Evolutionary conservation across 2,113 vertebrate species (phyloP).

Genomic region (Antennarius striatus): DNA sequence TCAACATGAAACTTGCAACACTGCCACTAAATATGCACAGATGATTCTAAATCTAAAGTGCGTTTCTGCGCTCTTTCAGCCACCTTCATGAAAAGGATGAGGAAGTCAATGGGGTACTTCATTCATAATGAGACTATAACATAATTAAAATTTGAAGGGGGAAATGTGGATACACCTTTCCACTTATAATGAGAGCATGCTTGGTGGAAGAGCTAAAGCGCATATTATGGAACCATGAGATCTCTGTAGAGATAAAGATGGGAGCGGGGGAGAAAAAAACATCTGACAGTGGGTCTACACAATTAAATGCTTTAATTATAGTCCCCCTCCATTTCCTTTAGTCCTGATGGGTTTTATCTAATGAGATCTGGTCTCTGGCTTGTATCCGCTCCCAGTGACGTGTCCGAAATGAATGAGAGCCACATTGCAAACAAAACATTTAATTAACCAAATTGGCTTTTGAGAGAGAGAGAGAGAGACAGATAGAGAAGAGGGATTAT

Average conservation of each 20-base stretch:
- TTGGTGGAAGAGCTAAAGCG: constrained; percentile 72
- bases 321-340: constrained; percentile 98
- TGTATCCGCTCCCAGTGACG: constrained; percentile 96
- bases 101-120: constrained; percentile 77
- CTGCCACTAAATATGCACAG: constrained; percentile 52
- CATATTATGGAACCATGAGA: constrained; percentile 84
- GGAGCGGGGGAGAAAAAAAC: constrained; percentile 78
- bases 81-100: constrained; percentile 68
- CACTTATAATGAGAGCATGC: constrained; percentile 80
- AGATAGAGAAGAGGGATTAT: constrained; percentile 84
- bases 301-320: constrained; percentile 99
- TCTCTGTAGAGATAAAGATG: constrained; percentile 87
- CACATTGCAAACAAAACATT: constrained; percentile 99
- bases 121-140: constrained; percentile 74
- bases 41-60: constrained; percentile 66
- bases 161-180: constrained; percentile 75
- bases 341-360: constrained; percentile 99
- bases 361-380: constrained; percentile 99
- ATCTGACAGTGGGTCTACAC: constrained; percentile 95
- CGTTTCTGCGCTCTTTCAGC: constrained; percentile 59
- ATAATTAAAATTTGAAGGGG: constrained; percentile 76
- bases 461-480: constrained; percentile 78
- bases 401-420: constrained; percentile 99
- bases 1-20: constrained; percentile 9
- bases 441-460: constrained; percentile 99